These are phyloP conservation scores for Colletes collaris DNA, from an alignment of 2,888 invertebrate species.

Conservation along the genomic window DNA sequence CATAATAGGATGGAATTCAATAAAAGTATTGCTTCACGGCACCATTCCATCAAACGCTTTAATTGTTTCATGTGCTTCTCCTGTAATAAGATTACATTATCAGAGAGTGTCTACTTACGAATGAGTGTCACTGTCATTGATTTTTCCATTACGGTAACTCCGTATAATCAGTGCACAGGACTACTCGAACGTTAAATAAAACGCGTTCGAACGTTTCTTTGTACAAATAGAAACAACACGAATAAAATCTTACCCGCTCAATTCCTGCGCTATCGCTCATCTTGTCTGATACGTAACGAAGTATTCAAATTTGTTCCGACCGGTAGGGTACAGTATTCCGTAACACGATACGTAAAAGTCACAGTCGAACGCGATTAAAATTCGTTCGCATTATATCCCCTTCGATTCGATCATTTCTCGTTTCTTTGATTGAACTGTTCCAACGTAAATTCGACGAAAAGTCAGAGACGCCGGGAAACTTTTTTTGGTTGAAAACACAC, in stretches of 20 bases:
- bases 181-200: not conserved
- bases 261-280: slow-evolving; percentile 68
- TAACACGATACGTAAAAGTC: slow-evolving; percentile 21
- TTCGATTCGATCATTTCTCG: slow-evolving; percentile 20
- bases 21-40: slow-evolving; percentile 89
- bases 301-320: slow-evolving; percentile 48
- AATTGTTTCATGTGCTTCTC: slow-evolving; percentile 89
- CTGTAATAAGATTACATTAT: slow-evolving; percentile 57
- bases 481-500: slow-evolving; percentile 59
- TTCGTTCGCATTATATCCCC: slow-evolving; percentile 23
- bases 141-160: slow-evolving; percentile 48
- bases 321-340: slow-evolving; percentile 2
- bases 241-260: slow-evolving; percentile 65
- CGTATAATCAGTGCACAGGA: slow-evolving; percentile 10
- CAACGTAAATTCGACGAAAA: slow-evolving; percentile 13
- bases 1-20: slow-evolving; percentile 89
- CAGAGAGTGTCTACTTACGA: slow-evolving; percentile 13
- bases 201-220: not conserved
- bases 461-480: slow-evolving; percentile 47
- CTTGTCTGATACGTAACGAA: slow-evolving; percentile 26
- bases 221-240: not conserved
- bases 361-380: slow-evolving; percentile 2
- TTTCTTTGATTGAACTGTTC: slow-evolving; percentile 25
- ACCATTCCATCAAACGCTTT: slow-evolving; percentile 89
- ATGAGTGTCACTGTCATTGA: slow-evolving; percentile 56